Evolutionary conservation across 2,797 vertebrate genomes (phyloP), one percentile per base, ranked within the genome.

Genomic region (Hypotaenidia okinawae): DNA sequence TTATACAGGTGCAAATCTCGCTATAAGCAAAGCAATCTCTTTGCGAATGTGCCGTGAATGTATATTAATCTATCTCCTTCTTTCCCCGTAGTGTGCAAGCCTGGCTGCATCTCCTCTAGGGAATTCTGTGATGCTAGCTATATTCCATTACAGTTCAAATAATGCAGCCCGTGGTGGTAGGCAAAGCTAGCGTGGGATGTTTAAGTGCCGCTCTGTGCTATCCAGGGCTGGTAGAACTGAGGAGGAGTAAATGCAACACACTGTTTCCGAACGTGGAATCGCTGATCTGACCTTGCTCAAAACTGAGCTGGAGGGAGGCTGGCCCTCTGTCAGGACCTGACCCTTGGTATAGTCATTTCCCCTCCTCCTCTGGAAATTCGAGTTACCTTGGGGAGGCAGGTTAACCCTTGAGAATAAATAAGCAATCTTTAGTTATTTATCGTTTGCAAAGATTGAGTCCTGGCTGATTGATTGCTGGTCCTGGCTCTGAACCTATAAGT

Each of bases 1-100:
- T 96, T 96, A 91, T 89, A 94, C 72, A 82, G 84, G 95, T 96
- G 66, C 58, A 95, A 92, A 90, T 89, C 93, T 94, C 28, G 22
- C 81, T 89, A 52, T 69, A 58, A 85, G 73, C 28, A 87, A 83
- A 95, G 78, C 86, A 89, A 93, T 95, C 89, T 92, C 91, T 93
- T 90, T 94, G 84, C 66, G 93, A 93, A 89, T 94, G 94, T 84
- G n/a, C 87, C 21, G 11, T 43, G 84, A 95, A 95, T 90, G 58
- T 79, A 23, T 90, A 95, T 96, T 94, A 94, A 91, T 74, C 47
- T 82, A n/a, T 90, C 59, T 73, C 52, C 85, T 87, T 62, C 55
- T 82, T 67, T 87, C 33, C 35, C 25, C 13, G 54, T 78, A 59
- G 66, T 47, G 16, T 72, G 47, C 58, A 72, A 89, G 81, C 62